phyloP scores from a whole-genome alignment of 1,140 invertebrate species.

The Adelges cooleyi region DNA sequence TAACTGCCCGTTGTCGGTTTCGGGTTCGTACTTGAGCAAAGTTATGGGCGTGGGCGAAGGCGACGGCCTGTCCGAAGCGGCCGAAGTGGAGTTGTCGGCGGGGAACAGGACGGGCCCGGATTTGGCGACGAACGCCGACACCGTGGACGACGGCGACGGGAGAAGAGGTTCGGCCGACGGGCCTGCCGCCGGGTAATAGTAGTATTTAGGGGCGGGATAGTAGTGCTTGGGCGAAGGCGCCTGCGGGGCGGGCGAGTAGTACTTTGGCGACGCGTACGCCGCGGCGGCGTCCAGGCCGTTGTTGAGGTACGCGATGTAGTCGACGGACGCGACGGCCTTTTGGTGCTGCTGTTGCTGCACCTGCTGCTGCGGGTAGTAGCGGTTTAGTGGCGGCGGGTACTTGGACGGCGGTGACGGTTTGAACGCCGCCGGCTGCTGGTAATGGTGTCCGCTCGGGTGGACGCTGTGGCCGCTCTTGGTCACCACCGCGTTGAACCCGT shows the following conservation, averaged over 20 bases:
- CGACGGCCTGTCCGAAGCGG: neutral
- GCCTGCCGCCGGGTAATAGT: neutral
- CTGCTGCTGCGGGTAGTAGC: conserved; percentile 33
- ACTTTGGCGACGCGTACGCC: neutral
- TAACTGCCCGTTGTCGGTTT: neutral
- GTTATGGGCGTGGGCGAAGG: conserved; percentile 1
- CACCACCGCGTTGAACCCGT: conserved; percentile 42
- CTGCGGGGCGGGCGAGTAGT: neutral
- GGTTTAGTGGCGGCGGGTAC: conserved; percentile 34
- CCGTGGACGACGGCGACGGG: neutral
- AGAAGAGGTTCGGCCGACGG: neutral
- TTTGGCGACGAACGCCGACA: neutral
- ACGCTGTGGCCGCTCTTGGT: conserved; percentile 31
- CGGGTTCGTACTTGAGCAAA: conserved; percentile 1
- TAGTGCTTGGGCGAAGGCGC: neutral
- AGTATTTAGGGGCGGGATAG: neutral
- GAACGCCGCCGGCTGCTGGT: neutral
- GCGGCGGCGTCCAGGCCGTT: conserved; percentile 49
- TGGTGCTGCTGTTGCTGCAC: neutral
- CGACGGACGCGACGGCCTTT: conserved; percentile 34
- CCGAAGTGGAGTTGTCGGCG: conserved; percentile 28
- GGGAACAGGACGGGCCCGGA: conserved; percentile 32
- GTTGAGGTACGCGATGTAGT: conserved; percentile 51
- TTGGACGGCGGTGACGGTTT: neutral
- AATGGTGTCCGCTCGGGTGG: neutral